Base-by-base conservation (phyloP, 2,888 invertebrate genomes). In the Drepana falcataria region DNA sequence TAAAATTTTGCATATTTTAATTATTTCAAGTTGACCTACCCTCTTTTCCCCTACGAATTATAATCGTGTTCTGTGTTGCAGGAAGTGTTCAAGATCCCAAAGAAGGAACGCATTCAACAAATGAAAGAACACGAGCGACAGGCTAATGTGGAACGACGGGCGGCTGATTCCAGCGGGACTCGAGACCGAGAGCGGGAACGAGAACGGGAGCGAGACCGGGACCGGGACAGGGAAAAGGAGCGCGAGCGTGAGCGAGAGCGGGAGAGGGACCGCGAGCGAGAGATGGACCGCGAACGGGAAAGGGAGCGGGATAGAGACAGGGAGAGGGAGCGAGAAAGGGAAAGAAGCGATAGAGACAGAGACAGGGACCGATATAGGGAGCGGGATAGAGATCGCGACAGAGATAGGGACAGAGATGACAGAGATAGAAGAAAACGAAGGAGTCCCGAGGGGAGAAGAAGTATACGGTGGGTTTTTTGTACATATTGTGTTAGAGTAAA, bases 111-210 rank as follows among this genome's bases (percentile, higher is more conserved):
- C 55, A 95, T 97, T 59, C 97, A 98, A 75, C 97, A 97, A 82
- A 96, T 98, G 95, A 98, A 98, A 77, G 97, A 97, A 76, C 98
- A 98, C 76, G 98, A 98, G 86, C 91, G 96, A 47, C 97, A 97
- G 91, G 97, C 97, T 4, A 96, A 96, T 88, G 92, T 91, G 0
- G 91, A 89, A 53, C 70, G 89, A 1, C 77, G 90, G 35, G 90
- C 89, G 21, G 91, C 90, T 0, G 91, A 89, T 59, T 87, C 89
- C 0, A 91, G 89, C 56, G 91, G 88, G 0, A 72, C 87, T 2
- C 71, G 88, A 0, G 88, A 88, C 49, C 70, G 85, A 0, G 85
- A 84, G 37, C 69, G 85, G 0, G 79, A 81, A 1, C 70, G 77
- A 0, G 78, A 83, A 4, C 64, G 79, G 2, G 79, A 83, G 1